Base-by-base conservation (phyloP, 2,888 invertebrate genomes). In the Hypsopygia costalis region DNA sequence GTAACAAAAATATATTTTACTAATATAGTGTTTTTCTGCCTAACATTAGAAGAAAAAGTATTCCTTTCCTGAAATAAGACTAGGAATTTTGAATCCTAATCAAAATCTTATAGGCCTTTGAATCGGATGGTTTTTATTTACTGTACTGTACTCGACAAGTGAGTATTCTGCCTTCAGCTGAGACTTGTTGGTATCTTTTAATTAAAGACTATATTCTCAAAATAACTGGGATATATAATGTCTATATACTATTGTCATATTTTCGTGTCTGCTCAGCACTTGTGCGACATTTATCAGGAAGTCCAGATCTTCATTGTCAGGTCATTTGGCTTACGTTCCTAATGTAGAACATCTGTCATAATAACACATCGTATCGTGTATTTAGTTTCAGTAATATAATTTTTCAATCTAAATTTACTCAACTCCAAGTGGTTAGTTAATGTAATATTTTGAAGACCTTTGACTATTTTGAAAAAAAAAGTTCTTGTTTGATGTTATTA, bases 211-310 rank as follows among this genome's bases (percentile, higher is more conserved):
- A 16, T 25, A 25, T 25, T 4, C 6, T 34, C 6, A 11, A 27
- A 28, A 28, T 8, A 7, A 25, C 22, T 31, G 3, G 11, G n/a
- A 33, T 16, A 25, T 33, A 39, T 39, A 36, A 16, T 11, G 28
- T 41, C 40, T 38, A 46, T 40, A 40, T 37, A 41, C 35, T 44
- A 58, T 56, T 47, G 56, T 53, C 47, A 54, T 55, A 54, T 55
- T 58, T 55, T 45, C 36, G 50, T 36, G 49, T 51, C 49, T 54
- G 47, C 55, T 46, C 33, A 46, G 62, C 81, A 83, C 69, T 76
- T 78, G 83, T 49, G 74, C 61, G 42, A 52, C 65, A 81, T 79
- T 64, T 63, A 56, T 83, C 79, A 81, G 78, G 73, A 79, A 79
- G 67, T 74, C 72, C 69, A 71, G 63, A 52, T 50, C 53, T 62